Conservation (phyloP, 1,140 invertebrate genomes). For the Leptinotarsa lineolata region DNA sequence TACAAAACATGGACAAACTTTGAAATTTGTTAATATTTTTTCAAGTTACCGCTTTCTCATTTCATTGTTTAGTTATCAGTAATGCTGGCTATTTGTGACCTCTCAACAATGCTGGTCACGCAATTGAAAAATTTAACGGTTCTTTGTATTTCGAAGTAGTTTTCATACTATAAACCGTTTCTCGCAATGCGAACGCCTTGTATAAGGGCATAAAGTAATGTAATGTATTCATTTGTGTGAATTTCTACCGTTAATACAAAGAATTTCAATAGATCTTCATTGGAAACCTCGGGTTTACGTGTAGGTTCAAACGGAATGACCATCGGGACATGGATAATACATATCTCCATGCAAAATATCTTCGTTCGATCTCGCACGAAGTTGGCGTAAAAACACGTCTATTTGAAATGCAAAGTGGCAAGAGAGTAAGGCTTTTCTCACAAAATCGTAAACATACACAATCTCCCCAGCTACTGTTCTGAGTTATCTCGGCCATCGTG, state of each 20-base stretch:
- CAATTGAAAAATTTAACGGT: not conserved
- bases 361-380: conserved; percentile 50
- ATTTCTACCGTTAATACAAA: conserved; percentile 20
- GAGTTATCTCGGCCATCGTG: conserved; percentile 47
- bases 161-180: too few species aligned
- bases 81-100: too few species aligned
- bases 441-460: conserved; percentile 49
- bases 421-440: conserved; percentile 37
- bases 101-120: too few species aligned
- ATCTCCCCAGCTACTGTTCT: conserved; percentile 44
- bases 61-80: too few species aligned
- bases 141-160: not conserved
- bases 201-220: not conserved
- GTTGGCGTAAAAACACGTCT: conserved; percentile 49
- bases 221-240: conserved; percentile 16
- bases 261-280: conserved; percentile 48
- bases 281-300: conserved; percentile 39
- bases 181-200: not conserved
- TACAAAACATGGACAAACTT: too few species aligned
- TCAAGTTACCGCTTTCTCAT: too few species aligned
- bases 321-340: conserved; percentile 45
- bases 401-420: conserved; percentile 54
- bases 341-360: conserved; percentile 53
- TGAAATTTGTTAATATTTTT: too few species aligned
- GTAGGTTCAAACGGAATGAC: conserved; percentile 39